Evolutionary conservation across 1,140 invertebrate species (phyloP).

Genomic region (Brachionus paranguensis): DNA sequence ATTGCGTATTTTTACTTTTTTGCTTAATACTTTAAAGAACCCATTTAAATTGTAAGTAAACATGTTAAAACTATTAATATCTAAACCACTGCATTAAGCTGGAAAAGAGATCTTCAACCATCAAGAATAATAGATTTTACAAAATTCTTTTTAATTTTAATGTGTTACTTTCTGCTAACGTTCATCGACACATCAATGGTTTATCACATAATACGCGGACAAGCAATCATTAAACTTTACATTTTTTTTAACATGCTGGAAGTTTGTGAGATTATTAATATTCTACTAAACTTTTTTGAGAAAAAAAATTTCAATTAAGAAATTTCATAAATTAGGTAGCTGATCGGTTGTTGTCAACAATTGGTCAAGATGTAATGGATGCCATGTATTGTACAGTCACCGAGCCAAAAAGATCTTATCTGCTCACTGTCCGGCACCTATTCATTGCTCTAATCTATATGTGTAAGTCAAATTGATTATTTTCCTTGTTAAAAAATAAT

Average conservation of each 20-base stretch:
- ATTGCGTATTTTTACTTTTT: slow-evolving; percentile 70
- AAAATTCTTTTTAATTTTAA: background rate
- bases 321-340: background rate
- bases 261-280: slow-evolving; percentile 58
- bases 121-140: slow-evolving; percentile 24
- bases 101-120: background rate
- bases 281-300: slow-evolving; percentile 27
- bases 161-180: background rate
- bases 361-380: slow-evolving; percentile 40
- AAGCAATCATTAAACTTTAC: slow-evolving; percentile 96
- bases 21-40: background rate
- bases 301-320: background rate
- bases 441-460: slow-evolving; percentile 84
- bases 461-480: slow-evolving; percentile 59
- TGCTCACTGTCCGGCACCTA: slow-evolving; percentile 70
- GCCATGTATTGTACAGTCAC: slow-evolving; percentile 13
- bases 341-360: slow-evolving; percentile 34
- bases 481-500: background rate
- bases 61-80: too few species aligned
- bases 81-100: background rate
- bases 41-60: background rate
- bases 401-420: background rate
- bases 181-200: slow-evolving; percentile 39
- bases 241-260: slow-evolving; percentile 99
- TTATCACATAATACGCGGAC: slow-evolving; percentile 95